A percentile compares a stretch with the other conserved stretches of the same genome.
Conservation (phyloP, 2,797 vertebrate species). For the Tenualosa thibaudeaui region DNA sequence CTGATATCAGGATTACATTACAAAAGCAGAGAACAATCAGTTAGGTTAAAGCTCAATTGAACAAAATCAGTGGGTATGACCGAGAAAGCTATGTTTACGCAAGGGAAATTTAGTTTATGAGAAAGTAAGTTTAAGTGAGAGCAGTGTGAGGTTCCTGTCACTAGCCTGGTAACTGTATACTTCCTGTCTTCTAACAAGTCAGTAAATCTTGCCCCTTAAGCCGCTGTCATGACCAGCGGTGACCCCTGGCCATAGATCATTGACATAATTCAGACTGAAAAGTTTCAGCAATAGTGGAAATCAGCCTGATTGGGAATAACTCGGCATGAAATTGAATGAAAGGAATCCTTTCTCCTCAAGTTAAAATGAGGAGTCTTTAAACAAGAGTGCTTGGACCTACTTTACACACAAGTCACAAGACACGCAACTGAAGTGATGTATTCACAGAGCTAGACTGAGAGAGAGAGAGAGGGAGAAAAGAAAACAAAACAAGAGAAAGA, state of each 20-base stretch:
- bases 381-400: conserved; percentile 60
- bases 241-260: conserved; percentile 17
- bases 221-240: neutral
- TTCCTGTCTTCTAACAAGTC: conserved; percentile 7
- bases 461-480: conserved; percentile 44
- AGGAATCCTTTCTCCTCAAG: conserved; percentile 58
- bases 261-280: conserved; percentile 40
- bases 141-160: neutral
- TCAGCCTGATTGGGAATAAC: conserved; percentile 55
- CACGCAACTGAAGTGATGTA: conserved; percentile 63
- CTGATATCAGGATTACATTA: neutral
- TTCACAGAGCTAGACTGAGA: conserved; percentile 52
- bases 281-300: conserved; percentile 49
- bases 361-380: conserved; percentile 54
- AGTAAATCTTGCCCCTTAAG: neutral
- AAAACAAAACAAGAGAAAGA: conserved; percentile 44
- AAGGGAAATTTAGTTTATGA: neutral
- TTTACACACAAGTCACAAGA: conserved; percentile 76
- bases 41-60: neutral
- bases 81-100: neutral
- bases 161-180: neutral
- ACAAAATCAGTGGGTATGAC: neutral
- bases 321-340: conserved; percentile 57
- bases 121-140: neutral
- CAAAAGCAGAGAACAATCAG: neutral